phyloP scores from a whole-genome alignment of 2,113 vertebrate genomes.

The Dromas ardeola region DNA sequence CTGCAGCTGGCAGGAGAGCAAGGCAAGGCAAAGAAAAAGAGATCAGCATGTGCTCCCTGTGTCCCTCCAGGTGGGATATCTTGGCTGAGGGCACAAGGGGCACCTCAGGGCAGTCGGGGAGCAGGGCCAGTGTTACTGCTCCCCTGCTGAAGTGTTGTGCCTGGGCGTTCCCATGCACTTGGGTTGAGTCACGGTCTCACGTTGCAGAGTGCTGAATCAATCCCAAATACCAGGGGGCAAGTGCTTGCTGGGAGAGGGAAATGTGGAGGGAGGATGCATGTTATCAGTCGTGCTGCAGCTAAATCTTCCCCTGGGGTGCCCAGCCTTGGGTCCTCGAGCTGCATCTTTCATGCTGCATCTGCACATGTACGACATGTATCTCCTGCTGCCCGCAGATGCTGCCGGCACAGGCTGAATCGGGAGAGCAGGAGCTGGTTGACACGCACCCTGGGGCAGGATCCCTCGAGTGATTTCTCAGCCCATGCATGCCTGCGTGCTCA shows the following conservation, averaged over 20 bases:
- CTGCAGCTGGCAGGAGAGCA: neutral
- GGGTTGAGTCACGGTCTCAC: neutral
- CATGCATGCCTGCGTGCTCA: fast-evolving
- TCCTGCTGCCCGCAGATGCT: neutral
- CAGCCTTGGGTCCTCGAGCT: neutral
- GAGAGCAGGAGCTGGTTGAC: neutral
- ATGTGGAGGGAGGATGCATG: neutral
- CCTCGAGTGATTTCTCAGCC: neutral
- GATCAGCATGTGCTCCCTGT: fast-evolving
- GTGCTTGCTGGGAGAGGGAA: neutral
- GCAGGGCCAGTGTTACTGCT: fast-evolving
- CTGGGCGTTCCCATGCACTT: fast-evolving
- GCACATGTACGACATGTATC: fast-evolving
- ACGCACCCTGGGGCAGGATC: neutral
- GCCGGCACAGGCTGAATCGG: fast-evolving
- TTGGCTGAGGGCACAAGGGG: neutral
- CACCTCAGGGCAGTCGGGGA: neutral
- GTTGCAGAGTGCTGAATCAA: neutral
- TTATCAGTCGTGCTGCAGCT: neutral
- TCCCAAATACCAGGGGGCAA: neutral
- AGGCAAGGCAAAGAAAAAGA: neutral
- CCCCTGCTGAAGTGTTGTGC: neutral
- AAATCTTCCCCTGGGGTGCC: neutral
- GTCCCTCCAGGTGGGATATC: neutral
- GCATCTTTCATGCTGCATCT: neutral